Base-by-base conservation (phyloP, 1,140 invertebrate species). In the Diplogasteroides magnus region DNA sequence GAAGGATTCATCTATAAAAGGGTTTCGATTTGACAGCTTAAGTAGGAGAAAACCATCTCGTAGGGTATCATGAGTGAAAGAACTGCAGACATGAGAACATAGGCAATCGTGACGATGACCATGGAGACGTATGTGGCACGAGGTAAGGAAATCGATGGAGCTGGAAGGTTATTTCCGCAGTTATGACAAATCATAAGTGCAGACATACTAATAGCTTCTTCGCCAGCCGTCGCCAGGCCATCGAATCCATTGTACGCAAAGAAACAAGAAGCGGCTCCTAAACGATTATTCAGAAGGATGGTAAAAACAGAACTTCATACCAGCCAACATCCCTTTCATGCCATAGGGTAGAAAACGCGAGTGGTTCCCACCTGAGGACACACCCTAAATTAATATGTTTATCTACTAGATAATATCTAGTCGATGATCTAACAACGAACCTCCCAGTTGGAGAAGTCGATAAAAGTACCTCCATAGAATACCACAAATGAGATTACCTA, bases 241-340 rank as follows among this genome's bases (percentile, higher is more conserved):
- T 94, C 92, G 78, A 94, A 94, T 0, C 90, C 91, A 6, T 93
- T 91, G 80, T 92, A 93, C 32, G 91, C 91, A 81, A 89, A 94
- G 84, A 94, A 94, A 83, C 91, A 94, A 64, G 91, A 92, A 0
- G 91, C 91, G 0, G 92, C 92, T 0, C 91, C 37, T 48, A 19
- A 48, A 48, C 37, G 37, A 19, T 48, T 6, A 19, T 48, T 48
- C 37, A 11, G 19, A 19, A 48, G 6, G 6, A 48, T 19, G 37
- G 37, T 48, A 48, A 48, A 48, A 11, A 6, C 6, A 48, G 6
- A 48, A 48, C 19, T 19, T 48, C 37, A 11, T 48, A 48, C 37
- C 92, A 0, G 87, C 86, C 88, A 85, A 69, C 68, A 83, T 78
- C 2, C 91, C 91, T 1, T 86, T 85, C 2, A 92, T 78, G 0